A percentile compares a stretch with the other conserved stretches of the same genome.
Evolutionary conservation across 2,888 invertebrate genomes (phyloP).

Genomic region (Cactoblastis cactorum): DNA sequence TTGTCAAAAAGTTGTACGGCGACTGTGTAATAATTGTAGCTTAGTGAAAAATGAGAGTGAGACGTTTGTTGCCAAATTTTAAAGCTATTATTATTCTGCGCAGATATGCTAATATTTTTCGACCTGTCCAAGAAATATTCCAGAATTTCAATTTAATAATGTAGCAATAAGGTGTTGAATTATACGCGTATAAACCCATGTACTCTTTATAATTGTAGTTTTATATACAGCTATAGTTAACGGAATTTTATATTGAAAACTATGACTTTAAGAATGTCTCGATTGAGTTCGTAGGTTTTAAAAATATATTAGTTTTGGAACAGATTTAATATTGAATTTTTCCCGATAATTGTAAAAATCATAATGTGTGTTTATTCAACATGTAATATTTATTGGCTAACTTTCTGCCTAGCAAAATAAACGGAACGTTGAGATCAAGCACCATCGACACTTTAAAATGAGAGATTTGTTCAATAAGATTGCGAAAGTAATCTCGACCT

Average conservation of each 20-base stretch:
- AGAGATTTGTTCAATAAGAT: neutral
- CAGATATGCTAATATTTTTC: constrained; percentile 41
- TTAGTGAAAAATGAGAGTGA: constrained; percentile 28
- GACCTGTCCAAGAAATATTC: constrained; percentile 30
- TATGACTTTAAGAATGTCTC: constrained; percentile 1
- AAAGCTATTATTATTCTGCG: constrained; percentile 29
- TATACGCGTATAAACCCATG: constrained; percentile 10
- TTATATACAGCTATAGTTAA: constrained; percentile 1
- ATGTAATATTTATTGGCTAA: neutral
- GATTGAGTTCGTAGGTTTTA: neutral
- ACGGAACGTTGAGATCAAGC: neutral
- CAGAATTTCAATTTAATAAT: constrained; percentile 19
- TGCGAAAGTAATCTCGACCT: neutral
- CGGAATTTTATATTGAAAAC: constrained; percentile 8
- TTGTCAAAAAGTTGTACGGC: constrained; percentile 11
- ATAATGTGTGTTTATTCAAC: neutral
- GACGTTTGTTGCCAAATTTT: constrained; percentile 58
- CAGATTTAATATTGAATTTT: constrained; percentile 1
- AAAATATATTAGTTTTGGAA: constrained; percentile 4
- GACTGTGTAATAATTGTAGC: constrained; percentile 16
- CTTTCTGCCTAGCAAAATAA: neutral
- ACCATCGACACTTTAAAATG: neutral
- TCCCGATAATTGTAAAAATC: neutral
- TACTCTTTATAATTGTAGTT: constrained; percentile 4
- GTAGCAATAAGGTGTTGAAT: constrained; percentile 11